A percentile compares a stretch with the other conserved stretches of the same genome.
These are phyloP conservation scores for Characodon lateralis DNA, from an alignment of 2,797 vertebrate species.

Conservation along the genomic window DNA sequence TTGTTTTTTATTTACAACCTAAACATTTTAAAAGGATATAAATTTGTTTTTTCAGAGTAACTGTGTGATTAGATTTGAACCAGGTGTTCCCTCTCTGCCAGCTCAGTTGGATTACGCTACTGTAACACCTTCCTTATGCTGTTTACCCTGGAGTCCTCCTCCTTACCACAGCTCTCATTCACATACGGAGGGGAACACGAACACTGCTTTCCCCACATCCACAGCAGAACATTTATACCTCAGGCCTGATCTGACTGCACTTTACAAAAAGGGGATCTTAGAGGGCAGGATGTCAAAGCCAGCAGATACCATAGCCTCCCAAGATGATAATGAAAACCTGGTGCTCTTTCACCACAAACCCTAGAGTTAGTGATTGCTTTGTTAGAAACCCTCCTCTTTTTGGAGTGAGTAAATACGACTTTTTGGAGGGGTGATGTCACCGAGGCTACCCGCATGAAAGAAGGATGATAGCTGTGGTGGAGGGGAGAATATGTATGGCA, in stretches of 20 bases:
- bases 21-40: constrained; percentile 70
- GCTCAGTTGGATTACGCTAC: constrained; percentile 70
- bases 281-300: constrained; percentile 45
- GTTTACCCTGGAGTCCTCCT: constrained; percentile 68
- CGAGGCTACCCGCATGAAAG: constrained; percentile 69
- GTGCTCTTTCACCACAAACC: constrained; percentile 59
- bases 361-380: constrained; percentile 51
- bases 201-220: constrained; percentile 44
- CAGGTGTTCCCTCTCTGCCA: constrained; percentile 72
- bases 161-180: constrained; percentile 35
- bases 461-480: constrained; percentile 59
- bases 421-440: constrained; percentile 74
- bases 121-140: constrained; percentile 81
- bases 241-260: constrained; percentile 34
- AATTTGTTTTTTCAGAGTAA: constrained; percentile 59
- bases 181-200: constrained; percentile 20
- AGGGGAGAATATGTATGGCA: constrained; percentile 64
- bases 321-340: constrained; percentile 71
- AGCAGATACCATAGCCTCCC: constrained; percentile 73
- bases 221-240: constrained; percentile 39
- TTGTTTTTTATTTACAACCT: constrained; percentile 32
- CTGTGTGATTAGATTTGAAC: constrained; percentile 72
- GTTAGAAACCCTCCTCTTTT: constrained; percentile 70
- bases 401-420: constrained; percentile 62
- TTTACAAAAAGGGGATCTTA: constrained; percentile 38